Evolutionary conservation across 2,888 invertebrate species (phyloP).

Genomic region (Carcina quercana): DNA sequence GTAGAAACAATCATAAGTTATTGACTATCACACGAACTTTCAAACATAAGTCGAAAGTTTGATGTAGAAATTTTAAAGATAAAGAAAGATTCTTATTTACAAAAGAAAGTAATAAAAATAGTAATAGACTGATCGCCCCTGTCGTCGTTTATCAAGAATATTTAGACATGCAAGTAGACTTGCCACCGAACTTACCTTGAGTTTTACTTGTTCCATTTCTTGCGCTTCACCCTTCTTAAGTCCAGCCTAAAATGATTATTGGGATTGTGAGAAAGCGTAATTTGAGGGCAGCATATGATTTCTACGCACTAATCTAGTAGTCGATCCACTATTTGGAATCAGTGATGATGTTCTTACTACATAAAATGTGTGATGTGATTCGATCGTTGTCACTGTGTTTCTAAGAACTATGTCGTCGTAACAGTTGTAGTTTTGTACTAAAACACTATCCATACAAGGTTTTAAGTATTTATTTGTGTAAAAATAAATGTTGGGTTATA

Average conservation of each 20-base stretch:
- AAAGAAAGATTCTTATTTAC: constrained; percentile 8
- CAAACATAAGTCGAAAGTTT: constrained; percentile 26
- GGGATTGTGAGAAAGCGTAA: constrained; percentile 45
- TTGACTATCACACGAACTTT: constrained; percentile 39
- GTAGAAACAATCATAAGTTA: no score
- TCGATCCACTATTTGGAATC: no score
- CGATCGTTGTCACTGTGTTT: no score
- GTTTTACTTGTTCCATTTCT: constrained; percentile 52
- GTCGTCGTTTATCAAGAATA: neutral
- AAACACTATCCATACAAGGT: no score
- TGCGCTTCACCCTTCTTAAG: constrained; percentile 48
- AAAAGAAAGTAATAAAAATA: constrained; percentile 30
- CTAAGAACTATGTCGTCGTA: no score
- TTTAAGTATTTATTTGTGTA: no score
- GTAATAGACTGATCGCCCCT: constrained; percentile 13
- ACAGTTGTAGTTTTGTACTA: no score
- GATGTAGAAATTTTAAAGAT: constrained; percentile 18
- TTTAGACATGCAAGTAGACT: constrained; percentile 22
- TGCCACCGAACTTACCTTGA: constrained; percentile 54
- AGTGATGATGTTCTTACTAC: no score
- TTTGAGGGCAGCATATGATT: constrained; percentile 18
- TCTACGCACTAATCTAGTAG: no score
- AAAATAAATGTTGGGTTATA: no score
- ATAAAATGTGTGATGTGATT: no score
- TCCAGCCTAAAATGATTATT: constrained; percentile 49